Conservation (phyloP, 2,797 vertebrate species). For the Xenopus petersii region DNA sequence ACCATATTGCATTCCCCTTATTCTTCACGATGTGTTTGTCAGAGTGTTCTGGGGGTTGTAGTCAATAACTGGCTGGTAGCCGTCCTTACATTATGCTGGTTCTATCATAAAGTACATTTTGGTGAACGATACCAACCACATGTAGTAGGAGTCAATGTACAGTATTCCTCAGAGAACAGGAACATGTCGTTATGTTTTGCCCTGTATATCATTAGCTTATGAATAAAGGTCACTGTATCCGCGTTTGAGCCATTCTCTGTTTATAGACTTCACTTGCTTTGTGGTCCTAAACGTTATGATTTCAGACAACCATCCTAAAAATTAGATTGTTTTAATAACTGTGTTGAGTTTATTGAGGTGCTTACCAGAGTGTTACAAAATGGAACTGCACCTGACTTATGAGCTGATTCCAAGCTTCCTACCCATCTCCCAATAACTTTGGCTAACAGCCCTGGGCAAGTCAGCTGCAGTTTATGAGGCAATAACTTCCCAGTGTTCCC, state of each 20-base stretch:
- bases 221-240: not conserved
- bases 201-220: no score
- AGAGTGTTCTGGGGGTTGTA: no score
- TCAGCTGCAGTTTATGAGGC: slow-evolving; percentile 50
- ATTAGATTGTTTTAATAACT: slow-evolving; percentile 29
- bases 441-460: slow-evolving; percentile 43
- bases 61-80: no score
- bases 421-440: slow-evolving; percentile 42
- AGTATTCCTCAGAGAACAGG: no score
- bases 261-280: not conserved
- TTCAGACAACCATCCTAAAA: slow-evolving; percentile 32
- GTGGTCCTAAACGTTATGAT: slow-evolving; percentile 35
- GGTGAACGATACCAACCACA: no score
- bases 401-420: slow-evolving; percentile 34
- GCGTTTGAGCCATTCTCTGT: not conserved
- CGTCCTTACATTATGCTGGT: no score
- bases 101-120: no score
- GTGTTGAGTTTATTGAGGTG: slow-evolving; percentile 38
- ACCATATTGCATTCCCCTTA: no score
- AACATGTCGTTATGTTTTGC: no score
- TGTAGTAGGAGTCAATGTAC: no score
- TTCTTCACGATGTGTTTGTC: no score
- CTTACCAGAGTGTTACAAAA: slow-evolving; percentile 30
- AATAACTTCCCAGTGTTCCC: slow-evolving; percentile 49
- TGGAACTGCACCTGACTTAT: slow-evolving; percentile 47